Base-by-base conservation (phyloP, 2,797 vertebrate species). In the Echiichthys vipera region DNA sequence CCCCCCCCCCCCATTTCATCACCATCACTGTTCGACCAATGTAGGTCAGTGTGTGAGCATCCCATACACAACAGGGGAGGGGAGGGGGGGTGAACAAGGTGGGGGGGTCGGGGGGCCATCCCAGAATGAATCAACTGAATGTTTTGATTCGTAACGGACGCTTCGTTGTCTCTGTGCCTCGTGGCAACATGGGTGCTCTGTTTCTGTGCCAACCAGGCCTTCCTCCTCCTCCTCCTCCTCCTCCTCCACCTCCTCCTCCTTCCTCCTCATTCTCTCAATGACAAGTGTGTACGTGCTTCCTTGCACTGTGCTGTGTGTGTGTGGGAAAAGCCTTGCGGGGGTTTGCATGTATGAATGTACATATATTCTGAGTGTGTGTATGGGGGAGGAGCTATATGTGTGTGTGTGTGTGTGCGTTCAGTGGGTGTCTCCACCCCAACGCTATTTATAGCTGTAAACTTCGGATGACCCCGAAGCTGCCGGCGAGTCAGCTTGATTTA, bases 371-470 rank as follows among this genome's bases (percentile, higher is more conserved):
- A 22, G 32, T 46, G 64, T 54, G 50, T 61, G 59, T 40, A 40
- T 47, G 29, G 37, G 24, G n/a, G 25, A 50, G 77, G n/a, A 27
- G 17, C 7, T n/a, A 8, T 45, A 29, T 63, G 62, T 25, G 51
- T 67, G 40, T 24, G 36, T 54, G 49, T 64, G 56, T 66, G 37
- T 55, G 47, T 51, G 71, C 63, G 55, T 62, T 46, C 4, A 15
- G 64, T 17, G 68, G 34, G 46, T 14, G 43, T 51, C 67, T 74
- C 27, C 37, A n/a, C 49, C 71, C 55, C 45, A 68, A 56, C 62
- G 36, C 81, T 93, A 93, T 87, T 83, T 86, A 91, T 90, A 92
- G 83, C 74, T 0, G 5, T 89, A 76, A 90, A 92, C 91, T 92
- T 74, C 22, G 29, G 50, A 53, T 87, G 90, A 92, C 88, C 91